Conservation (phyloP, 2,113 vertebrate species). For the Hystrix cristata region DNA sequence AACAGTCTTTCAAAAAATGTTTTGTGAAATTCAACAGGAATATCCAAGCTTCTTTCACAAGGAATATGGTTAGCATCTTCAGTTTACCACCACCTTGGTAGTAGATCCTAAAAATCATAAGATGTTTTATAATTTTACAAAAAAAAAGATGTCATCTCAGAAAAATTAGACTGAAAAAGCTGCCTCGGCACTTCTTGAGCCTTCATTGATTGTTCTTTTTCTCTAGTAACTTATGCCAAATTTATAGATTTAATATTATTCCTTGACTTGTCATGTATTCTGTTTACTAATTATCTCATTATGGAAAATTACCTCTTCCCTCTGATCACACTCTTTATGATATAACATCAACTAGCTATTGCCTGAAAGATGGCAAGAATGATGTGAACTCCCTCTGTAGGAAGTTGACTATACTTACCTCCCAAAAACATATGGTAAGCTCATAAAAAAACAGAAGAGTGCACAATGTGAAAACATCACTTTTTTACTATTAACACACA, state of each 20-base stretch:
- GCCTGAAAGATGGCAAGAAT: not conserved
- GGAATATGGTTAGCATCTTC: not conserved
- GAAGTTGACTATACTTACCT: conserved; percentile 5
- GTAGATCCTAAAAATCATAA: not conserved
- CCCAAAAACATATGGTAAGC: not conserved
- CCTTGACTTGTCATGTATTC: not conserved
- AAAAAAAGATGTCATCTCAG: not conserved
- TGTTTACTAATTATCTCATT: conserved; percentile 31
- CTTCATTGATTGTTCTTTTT: not conserved
- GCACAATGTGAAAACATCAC: not conserved
- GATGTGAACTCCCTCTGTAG: not conserved
- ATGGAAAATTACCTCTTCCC: not conserved
- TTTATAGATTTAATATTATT: not conserved
- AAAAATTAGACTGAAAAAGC: not conserved
- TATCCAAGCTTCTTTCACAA: not conserved
- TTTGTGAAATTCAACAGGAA: not conserved
- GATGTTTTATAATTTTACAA: conserved; percentile 35
- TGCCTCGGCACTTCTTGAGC: not conserved
- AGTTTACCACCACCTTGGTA: conserved; percentile 22
- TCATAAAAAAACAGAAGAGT: not conserved
- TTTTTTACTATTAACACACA: not conserved
- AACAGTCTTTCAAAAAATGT: not conserved
- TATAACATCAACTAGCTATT: not conserved
- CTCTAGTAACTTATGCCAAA: conserved; percentile 34
- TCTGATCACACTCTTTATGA: conserved; percentile 1